Conservation (phyloP, 2,113 vertebrate genomes). For the Cynocephalus volans region DNA sequence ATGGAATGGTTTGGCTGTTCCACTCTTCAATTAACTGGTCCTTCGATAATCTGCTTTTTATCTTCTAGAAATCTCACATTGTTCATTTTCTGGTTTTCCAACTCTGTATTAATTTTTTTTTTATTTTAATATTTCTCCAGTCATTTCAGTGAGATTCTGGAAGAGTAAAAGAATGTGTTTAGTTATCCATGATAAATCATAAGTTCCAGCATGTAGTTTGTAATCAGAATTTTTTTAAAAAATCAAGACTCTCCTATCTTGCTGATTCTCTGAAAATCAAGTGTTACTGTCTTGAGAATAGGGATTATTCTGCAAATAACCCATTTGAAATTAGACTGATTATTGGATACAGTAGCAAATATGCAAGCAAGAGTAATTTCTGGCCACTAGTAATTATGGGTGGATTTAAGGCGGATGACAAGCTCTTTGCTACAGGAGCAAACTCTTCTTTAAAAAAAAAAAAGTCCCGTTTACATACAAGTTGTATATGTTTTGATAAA, state of each 20-base stretch:
- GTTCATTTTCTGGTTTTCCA: constrained; percentile 33
- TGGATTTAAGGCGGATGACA: background rate
- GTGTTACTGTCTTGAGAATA: constrained; percentile 1
- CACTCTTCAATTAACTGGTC: background rate
- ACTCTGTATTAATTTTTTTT: constrained; percentile 2
- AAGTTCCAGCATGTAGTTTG: background rate
- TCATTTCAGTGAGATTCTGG: constrained; percentile 46
- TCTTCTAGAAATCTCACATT: constrained; percentile 31
- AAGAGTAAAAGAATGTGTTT: constrained; percentile 56
- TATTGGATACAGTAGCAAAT: background rate
- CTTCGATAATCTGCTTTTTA: background rate
- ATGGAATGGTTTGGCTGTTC: background rate
- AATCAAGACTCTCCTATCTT: background rate
- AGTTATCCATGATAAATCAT: background rate
- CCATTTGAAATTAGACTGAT: background rate
- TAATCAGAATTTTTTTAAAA: background rate
- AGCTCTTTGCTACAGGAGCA: background rate
- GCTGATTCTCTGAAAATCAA: background rate
- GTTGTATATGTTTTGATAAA: background rate
- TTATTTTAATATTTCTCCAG: constrained; percentile 36
- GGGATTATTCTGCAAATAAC: background rate
- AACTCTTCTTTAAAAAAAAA: background rate
- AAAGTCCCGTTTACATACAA: background rate
- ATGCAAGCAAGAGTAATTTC: background rate
- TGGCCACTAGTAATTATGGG: background rate